Evolutionary conservation across 2,888 invertebrate genomes (phyloP).

Genomic region (Camponotus fellah): DNA sequence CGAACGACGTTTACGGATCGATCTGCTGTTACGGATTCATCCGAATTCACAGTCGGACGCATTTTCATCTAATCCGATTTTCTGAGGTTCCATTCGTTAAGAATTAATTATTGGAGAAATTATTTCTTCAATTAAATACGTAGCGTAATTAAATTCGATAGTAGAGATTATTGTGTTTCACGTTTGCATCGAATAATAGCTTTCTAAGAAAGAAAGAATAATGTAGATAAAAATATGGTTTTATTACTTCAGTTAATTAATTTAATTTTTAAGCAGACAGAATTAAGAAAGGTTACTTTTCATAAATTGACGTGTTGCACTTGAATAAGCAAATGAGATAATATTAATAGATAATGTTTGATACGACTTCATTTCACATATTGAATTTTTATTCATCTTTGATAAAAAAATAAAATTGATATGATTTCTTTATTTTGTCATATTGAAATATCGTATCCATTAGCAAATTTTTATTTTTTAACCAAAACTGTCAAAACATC

Average conservation of each 20-base stretch:
- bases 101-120: conserved; percentile 3
- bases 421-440: background rate
- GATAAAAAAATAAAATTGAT: background rate
- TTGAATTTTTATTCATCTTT: background rate
- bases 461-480: conserved; percentile 19
- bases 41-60: conserved; percentile 41
- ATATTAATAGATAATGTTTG: background rate
- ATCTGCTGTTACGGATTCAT: conserved; percentile 51
- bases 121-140: background rate
- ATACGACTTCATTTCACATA: background rate
- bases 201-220: background rate
- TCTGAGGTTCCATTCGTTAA: conserved; percentile 49
- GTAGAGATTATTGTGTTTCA: background rate
- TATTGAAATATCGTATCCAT: conserved; percentile 31
- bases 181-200: background rate
- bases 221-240: background rate
- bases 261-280: background rate
- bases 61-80: conserved; percentile 26
- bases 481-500: conserved; percentile 21
- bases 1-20: conserved; percentile 14
- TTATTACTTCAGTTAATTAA: background rate
- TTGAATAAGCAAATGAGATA: background rate
- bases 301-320: background rate
- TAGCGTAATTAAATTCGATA: too few relatives aligned
- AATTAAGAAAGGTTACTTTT: conserved; percentile 2